These are phyloP conservation scores for Oryzias melastigma DNA, from an alignment of 2,113 vertebrate species.

Conservation along the genomic window DNA sequence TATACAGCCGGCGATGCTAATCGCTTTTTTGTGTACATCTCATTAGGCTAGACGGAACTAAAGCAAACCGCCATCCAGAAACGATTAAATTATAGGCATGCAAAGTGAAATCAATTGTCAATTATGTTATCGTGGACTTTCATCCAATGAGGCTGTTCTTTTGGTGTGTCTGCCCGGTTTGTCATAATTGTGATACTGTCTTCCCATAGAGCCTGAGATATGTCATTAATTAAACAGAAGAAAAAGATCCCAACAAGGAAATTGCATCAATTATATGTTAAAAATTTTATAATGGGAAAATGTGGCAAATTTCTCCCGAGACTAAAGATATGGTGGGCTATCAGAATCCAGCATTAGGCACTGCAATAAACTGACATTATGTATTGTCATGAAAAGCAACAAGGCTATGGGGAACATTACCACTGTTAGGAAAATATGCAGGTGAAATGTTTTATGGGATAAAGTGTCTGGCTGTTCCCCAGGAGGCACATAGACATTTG, in stretches of 20 bases:
- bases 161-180: constrained; percentile 25
- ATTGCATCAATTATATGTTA: constrained; percentile 62
- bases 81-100: constrained; percentile 67
- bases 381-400: constrained; percentile 41
- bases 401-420: constrained; percentile 14
- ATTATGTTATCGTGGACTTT: constrained; percentile 62
- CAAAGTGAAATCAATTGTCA: constrained; percentile 64
- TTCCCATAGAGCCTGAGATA: constrained; percentile 30
- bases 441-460: constrained; percentile 24
- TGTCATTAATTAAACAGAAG: constrained; percentile 59
- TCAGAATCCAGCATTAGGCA: constrained; percentile 29
- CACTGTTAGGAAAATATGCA: constrained; percentile 22
- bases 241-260: constrained; percentile 49
- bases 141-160: constrained; percentile 48
- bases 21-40: constrained; percentile 54
- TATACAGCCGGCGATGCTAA: constrained; percentile 49
- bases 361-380: constrained; percentile 31
- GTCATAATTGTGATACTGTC: constrained; percentile 25
- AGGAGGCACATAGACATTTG: constrained; percentile 21
- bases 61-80: constrained; percentile 57
- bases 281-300: constrained; percentile 52
- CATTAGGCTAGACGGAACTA: constrained; percentile 59
- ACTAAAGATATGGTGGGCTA: constrained; percentile 39
- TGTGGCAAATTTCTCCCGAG: constrained; percentile 52
- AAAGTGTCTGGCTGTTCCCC: constrained; percentile 15